phyloP scores from a whole-genome alignment of 53 echinoderm and acorn worm species.

The Crossaster papposus region DNA sequence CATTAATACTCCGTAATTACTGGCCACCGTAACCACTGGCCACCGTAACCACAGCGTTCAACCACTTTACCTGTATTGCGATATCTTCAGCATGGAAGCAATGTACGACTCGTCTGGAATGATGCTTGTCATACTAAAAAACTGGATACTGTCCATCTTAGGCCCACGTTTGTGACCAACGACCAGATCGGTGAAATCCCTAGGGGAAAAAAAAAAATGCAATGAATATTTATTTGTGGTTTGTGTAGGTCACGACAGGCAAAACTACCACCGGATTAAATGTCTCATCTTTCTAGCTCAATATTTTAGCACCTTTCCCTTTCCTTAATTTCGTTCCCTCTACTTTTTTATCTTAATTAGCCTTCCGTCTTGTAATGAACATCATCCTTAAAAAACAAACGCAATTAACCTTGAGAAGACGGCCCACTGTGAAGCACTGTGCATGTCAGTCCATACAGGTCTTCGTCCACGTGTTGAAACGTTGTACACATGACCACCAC shows the following conservation, averaged over 20 bases:
- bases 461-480: constrained; percentile 83
- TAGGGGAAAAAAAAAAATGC: not conserved
- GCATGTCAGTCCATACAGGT: constrained; percentile 95
- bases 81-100: constrained; percentile 94
- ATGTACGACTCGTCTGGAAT: constrained; percentile 95
- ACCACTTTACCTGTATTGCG: constrained; percentile 79
- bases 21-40: too few species aligned
- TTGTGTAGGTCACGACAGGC: too few species aligned
- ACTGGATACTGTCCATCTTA: constrained; percentile 87
- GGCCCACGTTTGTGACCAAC: constrained; percentile 67
- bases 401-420: constrained; percentile 85
- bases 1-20: too few species aligned
- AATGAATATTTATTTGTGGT: not conserved
- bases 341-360: not conserved
- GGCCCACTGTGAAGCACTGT: constrained; percentile 98
- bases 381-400: not conserved
- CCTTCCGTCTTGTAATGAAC: not conserved
- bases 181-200: constrained; percentile 84
- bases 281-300: too few species aligned
- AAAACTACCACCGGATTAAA: not conserved
- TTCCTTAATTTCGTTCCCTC: not conserved
- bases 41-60: too few species aligned
- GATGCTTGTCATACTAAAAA: constrained; percentile 90
- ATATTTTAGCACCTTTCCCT: not conserved
- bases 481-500: constrained; percentile 97